Evolutionary conservation across 2,888 invertebrate genomes (phyloP).

Genomic region (Ramazzottius varieornatus): DNA sequence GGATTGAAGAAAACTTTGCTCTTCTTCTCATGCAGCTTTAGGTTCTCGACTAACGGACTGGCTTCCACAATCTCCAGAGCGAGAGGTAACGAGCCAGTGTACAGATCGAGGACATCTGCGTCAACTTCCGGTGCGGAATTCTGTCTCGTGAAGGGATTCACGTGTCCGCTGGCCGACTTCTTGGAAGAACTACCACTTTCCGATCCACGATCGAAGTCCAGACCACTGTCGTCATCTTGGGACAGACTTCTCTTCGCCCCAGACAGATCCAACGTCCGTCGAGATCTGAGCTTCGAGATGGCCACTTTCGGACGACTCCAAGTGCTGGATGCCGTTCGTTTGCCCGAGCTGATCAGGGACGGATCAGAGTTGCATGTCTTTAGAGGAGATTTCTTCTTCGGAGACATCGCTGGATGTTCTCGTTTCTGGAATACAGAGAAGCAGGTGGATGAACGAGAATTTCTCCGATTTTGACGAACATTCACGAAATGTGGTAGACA

Average conservation of each 20-base stretch:
- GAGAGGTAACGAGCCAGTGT: background rate
- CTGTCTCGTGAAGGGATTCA: background rate
- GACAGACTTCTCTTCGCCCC: no score
- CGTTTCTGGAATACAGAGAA: background rate
- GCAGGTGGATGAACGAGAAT: no score
- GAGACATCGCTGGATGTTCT: background rate
- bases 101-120: background rate
- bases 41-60: background rate
- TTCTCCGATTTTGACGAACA: no score
- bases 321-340: no score
- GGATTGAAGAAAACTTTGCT: background rate
- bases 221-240: background rate
- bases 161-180: no score
- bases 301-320: no score
- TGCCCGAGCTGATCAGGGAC: no score
- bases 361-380: no score
- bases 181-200: background rate
- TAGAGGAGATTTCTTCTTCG: background rate
- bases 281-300: no score
- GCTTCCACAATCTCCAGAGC: background rate
- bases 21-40: background rate
- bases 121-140: no score
- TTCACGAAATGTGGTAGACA: no score
- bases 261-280: no score
- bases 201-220: background rate